Conservation (phyloP, 1,140 invertebrate genomes). For the Polypedilum pembai region DNA sequence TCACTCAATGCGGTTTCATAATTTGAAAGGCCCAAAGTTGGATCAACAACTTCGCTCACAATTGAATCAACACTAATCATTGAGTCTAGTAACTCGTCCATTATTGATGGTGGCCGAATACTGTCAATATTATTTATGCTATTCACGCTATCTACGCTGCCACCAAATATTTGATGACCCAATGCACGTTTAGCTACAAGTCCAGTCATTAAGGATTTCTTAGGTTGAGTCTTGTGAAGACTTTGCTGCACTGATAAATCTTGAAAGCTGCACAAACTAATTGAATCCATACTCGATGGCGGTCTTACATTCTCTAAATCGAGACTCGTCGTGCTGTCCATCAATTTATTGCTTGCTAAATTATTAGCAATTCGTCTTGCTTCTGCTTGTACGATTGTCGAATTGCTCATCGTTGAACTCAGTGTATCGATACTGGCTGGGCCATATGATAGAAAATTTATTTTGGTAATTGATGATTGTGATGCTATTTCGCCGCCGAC, state of each 20-base stretch:
- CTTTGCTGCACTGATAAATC: conserved; percentile 33
- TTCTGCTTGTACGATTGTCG: conserved; percentile 62
- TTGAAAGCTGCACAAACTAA: conserved; percentile 37
- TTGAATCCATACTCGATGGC: conserved; percentile 61
- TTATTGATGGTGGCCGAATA: conserved; percentile 71
- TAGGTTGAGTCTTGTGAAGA: conserved; percentile 38
- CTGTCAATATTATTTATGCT: conserved; percentile 63
- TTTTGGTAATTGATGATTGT: background rate
- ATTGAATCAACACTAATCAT: conserved; percentile 79
- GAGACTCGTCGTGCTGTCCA: conserved; percentile 52
- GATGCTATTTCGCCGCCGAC: conserved; percentile 38
- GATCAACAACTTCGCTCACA: conserved; percentile 64
- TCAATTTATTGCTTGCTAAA: conserved; percentile 54
- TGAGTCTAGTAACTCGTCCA: conserved; percentile 70
- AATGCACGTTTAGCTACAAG: conserved; percentile 62
- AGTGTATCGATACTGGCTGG: conserved; percentile 25
- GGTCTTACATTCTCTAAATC: conserved; percentile 71
- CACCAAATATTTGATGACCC: conserved; percentile 41
- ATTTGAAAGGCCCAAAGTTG: conserved; percentile 38
- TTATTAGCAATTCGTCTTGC: conserved; percentile 62
- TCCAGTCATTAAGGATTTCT: conserved; percentile 60
- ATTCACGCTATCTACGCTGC: conserved; percentile 45
- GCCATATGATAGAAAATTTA: conserved; percentile 1
- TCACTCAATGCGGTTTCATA: conserved; percentile 45
- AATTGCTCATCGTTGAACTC: conserved; percentile 50